Conservation (phyloP, 1,140 invertebrate species). For the Parapsyche elsis region DNA sequence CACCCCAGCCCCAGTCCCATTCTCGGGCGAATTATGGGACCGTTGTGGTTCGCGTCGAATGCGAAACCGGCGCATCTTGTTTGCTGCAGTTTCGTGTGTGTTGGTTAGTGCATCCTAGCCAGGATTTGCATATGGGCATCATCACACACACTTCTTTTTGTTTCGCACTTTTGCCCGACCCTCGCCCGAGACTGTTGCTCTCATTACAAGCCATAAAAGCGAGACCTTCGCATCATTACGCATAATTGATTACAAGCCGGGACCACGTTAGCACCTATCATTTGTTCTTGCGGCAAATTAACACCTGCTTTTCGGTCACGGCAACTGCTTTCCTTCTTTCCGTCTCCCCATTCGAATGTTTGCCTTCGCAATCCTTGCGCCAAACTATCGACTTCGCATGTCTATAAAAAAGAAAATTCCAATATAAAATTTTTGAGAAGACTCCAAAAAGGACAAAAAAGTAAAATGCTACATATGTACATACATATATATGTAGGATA, state of each 20-base stretch:
- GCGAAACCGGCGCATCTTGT: background rate
- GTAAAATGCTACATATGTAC: too few relatives aligned
- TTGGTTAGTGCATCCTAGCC: background rate
- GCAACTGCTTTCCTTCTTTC: too few relatives aligned
- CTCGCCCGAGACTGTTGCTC: background rate
- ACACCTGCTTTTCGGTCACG: conserved; percentile 13
- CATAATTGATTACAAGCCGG: conserved; percentile 24
- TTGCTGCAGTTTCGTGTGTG: background rate
- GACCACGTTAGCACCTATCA: conserved; percentile 10
- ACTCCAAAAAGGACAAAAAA: too few relatives aligned
- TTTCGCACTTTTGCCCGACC: background rate
- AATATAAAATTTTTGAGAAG: too few relatives aligned
- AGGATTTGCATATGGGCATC: conserved; percentile 11
- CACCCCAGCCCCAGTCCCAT: background rate
- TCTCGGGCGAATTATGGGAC: conserved; percentile 6
- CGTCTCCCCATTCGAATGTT: too few relatives aligned
- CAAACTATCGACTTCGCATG: too few relatives aligned
- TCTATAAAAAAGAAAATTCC: too few relatives aligned
- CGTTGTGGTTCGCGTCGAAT: background rate
- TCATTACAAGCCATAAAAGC: conserved; percentile 29
- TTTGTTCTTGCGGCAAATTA: conserved; percentile 16
- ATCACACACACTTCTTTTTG: background rate
- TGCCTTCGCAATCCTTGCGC: too few relatives aligned
- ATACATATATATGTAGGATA: too few relatives aligned
- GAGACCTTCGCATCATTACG: background rate